Base-by-base conservation (phyloP, 2,797 vertebrate genomes). In the Dipus sagitta region DNA sequence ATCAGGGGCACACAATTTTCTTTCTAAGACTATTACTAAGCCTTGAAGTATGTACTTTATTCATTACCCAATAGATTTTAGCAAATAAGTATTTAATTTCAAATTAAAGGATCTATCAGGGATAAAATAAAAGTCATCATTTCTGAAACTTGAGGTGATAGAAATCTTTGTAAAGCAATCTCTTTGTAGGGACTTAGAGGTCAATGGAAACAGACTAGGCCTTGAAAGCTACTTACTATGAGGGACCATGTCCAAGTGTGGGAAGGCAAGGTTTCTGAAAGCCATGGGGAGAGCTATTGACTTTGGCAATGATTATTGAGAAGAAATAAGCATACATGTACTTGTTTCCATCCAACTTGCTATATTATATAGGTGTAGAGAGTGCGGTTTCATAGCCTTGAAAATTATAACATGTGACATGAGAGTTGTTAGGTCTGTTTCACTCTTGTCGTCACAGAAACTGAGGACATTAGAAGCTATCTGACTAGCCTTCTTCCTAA, bases 71-170 rank as follows among this genome's bases (percentile, higher is more conserved):
- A 92, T 62, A 89, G 74, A 70, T 62, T 90, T 94, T 74, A 83
- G 47, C 32, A 94, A 91, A 79, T 86, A 94, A 93, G 74, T 68
- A 87, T 92, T 93, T 95, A 62, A 95, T 95, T 94, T 96, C 42
- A 85, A 34, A 92, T 93, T 75, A 71, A 0, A 52, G 71, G 17
- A 77, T 75, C 86, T 62, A 23, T 88, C 71, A 90, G 85, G 32
- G 38, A 65, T 85, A 89, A 83, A 91, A 91, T 64, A 71, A 92
- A 94, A 92, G 20, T 54, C 71, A 82, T 80, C 42, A 75, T 95
- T 87, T 28, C 24, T 91, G 28, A 92, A 90, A 90, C 8, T 13
- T 42, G 62, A 77, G n/a, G 17, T 18, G 47, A 86, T 75, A 88
- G 79, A 89, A 80, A 84, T 93, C 82, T 88, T 90, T 95, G 76